Conservation (phyloP, 2,113 vertebrate species). For the Plecturocebus donacophilus region DNA sequence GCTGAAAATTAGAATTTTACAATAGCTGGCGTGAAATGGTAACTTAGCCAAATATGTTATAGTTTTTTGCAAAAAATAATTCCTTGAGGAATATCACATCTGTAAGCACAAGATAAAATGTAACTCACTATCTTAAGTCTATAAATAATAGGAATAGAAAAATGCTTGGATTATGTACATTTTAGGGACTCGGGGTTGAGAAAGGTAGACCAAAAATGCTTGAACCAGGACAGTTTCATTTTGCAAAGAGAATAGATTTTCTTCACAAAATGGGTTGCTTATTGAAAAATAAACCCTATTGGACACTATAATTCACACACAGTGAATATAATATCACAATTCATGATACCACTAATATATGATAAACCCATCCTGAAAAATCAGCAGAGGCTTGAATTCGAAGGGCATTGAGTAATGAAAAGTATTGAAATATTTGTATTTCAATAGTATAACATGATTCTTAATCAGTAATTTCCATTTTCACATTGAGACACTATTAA, state of each 20-base stretch:
- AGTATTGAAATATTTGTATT: not conserved
- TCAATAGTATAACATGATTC: not conserved
- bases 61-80: not conserved
- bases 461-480: not conserved
- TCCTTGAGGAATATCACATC: not conserved
- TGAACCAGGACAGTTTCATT: not conserved
- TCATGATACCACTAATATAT: not conserved
- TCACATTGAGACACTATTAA: not conserved
- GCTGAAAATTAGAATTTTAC: slow-evolving; percentile 56
- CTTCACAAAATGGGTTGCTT: not conserved
- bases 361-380: not conserved
- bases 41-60: not conserved
- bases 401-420: not conserved
- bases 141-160: not conserved
- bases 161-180: not conserved
- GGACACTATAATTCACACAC: not conserved
- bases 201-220: not conserved
- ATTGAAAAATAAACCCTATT: slow-evolving; percentile 18
- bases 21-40: not conserved
- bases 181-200: not conserved
- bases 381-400: not conserved
- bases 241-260: not conserved
- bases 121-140: not conserved
- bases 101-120: not conserved
- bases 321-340: not conserved